phyloP scores from a whole-genome alignment of 2,113 vertebrate genomes.

The Lampris incognitus region DNA sequence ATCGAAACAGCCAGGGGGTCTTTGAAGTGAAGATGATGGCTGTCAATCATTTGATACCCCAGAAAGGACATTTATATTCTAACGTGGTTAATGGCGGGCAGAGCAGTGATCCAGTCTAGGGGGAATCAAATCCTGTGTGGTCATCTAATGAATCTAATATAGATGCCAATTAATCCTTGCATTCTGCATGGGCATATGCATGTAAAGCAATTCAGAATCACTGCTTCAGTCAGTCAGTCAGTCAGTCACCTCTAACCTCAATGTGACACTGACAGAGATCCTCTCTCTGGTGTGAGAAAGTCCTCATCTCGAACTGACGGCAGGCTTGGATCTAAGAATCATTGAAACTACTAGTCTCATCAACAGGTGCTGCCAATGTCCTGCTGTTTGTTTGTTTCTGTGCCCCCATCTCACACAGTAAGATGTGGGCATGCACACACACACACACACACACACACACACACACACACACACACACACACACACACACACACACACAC shows the following conservation, averaged over 20 bases:
- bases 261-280: too few relatives aligned
- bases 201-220: background rate
- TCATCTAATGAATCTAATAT: background rate
- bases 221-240: background rate
- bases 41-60: background rate
- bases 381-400: too few relatives aligned
- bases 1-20: background rate
- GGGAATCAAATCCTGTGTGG: background rate
- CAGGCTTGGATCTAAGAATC: conserved; percentile 1
- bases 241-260: too few relatives aligned
- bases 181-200: background rate
- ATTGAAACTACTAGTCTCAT: conserved; percentile 22
- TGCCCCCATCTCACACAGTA: too few relatives aligned
- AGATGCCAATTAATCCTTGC: background rate
- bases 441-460: conserved; percentile 6
- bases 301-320: background rate
- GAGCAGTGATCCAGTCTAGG: background rate
- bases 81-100: background rate
- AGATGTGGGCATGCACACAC: background rate
- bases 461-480: conserved; percentile 12
- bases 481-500: conserved; percentile 3
- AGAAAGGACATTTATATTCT: background rate
- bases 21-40: background rate
- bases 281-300: too few relatives aligned
- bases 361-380: background rate